Base-by-base conservation (phyloP, 2,797 vertebrate genomes). In the Iguana delicatissima region DNA sequence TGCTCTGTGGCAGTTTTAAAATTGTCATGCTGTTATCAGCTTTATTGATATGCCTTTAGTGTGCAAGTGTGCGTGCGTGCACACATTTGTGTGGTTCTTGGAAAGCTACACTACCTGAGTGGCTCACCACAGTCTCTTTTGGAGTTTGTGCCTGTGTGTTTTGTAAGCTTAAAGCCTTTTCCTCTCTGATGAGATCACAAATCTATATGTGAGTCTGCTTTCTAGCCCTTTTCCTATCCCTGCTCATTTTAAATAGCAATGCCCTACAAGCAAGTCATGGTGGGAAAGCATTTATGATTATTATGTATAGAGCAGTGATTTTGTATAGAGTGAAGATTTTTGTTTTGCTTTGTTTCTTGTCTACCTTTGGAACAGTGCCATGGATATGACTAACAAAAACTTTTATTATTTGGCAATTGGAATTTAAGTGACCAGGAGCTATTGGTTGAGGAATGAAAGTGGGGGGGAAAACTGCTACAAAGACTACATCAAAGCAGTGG, bases 391-490 rank as follows among this genome's bases (percentile, higher is more conserved):
- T 94, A 96, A 94, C 94, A 94, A 84, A 93, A 95, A 92, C 91
- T 79, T 94, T 95, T 93, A 93, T 86, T 94, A 76, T 95, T 93
- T 94, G 91, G 93, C 93, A 95, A 94, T 93, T 91, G 86, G 91
- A 84, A 94, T 14, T 57, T 89, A 90, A 94, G 86, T 94, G 86
- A 93, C 94, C 90, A 88, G 42, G 81, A 90, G 81, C 89, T 92
- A 81, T 93, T 94, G 94, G 90, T 90, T 95, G 29, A 38, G 0
- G 29, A 74, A 57, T 90, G 91, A 91, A 86, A 96, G 32, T 6
- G 9, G 26, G 26, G 57, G 67, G 6, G 26, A 4, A 95, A 92
- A 92, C 90, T 94, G 86, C 91, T 0, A 0, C 89, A 80, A 3
- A 88, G 92, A 93, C 86, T 86, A 18, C 64, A 29, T 90, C 55